Evolutionary conservation across 2,888 invertebrate genomes (phyloP), one percentile per base, ranked within the genome.

Genomic region (Sphecodes monilicornis): DNA sequence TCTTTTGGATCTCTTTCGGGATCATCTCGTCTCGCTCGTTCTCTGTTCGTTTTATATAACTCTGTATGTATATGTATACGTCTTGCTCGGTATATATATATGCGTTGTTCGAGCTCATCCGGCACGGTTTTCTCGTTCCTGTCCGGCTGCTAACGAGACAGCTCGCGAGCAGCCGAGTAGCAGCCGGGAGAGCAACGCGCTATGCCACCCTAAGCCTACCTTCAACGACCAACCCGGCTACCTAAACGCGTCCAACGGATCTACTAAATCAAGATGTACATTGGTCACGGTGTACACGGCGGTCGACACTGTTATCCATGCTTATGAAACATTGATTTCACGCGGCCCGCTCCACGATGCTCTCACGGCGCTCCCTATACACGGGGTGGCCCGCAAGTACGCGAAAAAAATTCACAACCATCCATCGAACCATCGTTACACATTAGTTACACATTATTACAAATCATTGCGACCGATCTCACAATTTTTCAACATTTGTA

Each of bases 301-400:
- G 92, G 93, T 93, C 92, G 91, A 91, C 92, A 92, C 91, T 92
- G 93, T 93, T 93, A 93, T 93, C 92, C 93, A 90, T 92, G 93
- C 94, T 94, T 94, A 93, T 93, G 94, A 94, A 94, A 94, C 94
- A 94, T 94, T 94, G 94, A 94, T 94, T 94, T 94, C 94, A 94
- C 94, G 94, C 92, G 92, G 91, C 88, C 91, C 87, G 89, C 84
- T 89, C 89, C 88, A 88, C 90, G 91, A 82, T 89, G 88, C 91
- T 89, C 89, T 91, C 92, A 88, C 89, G 90, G 89, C 88, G 72
- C 80, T 80, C 84, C 87, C 85, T 87, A 88, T 92, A 92, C 89
- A 79, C 70, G 70, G 92, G 92, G 92, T 92, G 92, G 79, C 46
- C 82, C 39, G 73, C 72, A 80, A 86, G 43, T 83, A 69, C 41